Evolutionary conservation across 2,888 invertebrate species (phyloP), one percentile per base, ranked within the genome.

Genomic region (Ornithoptera priamus): DNA sequence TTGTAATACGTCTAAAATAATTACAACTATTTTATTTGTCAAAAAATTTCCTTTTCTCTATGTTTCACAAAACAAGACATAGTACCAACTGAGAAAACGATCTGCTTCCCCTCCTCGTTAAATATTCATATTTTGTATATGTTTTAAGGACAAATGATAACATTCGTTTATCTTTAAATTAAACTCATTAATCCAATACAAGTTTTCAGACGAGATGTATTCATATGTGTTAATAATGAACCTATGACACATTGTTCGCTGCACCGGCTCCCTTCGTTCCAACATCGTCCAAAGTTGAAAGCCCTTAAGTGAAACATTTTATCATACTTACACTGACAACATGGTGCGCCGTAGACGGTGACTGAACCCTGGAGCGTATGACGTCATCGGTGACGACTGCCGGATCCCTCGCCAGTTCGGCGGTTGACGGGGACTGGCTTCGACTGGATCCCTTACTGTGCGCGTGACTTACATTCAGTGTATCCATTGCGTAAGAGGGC

Each of bases 371-470:
- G 71, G 91, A 91, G 67, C 89, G 81, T 79, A 92, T 91, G 81
- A 91, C 85, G 76, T 91, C 91, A 75, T 91, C 92, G 8, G 88
- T 88, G 74, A 90, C 84, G 73, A 85, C 86, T 58, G 85, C 85
- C 60, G 89, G 87, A 72, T 91, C 92, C 73, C 88, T 72, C 78
- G 92, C 78, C 88, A 93, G 78, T 77, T 94, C 92, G n/a, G 85
- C 85, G 1, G 89, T 83, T 12, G 90, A 89, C 71, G 95, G 95
- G 56, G 94, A 94, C 78, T 94, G 93, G 79, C 94, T 94, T 70
- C 95, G 85, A 76, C 94, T 94, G 59, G 94, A 94, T 61, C 93
- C 93, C 85, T 94, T 94, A 77, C 90, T 92, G 83, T 93, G 94
- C 66, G 86, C 91, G 75, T 88, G 93, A 46, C 85, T 79, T 72